phyloP scores from a whole-genome alignment of 2,797 vertebrate genomes.

The Limnodromus scolopaceus region DNA sequence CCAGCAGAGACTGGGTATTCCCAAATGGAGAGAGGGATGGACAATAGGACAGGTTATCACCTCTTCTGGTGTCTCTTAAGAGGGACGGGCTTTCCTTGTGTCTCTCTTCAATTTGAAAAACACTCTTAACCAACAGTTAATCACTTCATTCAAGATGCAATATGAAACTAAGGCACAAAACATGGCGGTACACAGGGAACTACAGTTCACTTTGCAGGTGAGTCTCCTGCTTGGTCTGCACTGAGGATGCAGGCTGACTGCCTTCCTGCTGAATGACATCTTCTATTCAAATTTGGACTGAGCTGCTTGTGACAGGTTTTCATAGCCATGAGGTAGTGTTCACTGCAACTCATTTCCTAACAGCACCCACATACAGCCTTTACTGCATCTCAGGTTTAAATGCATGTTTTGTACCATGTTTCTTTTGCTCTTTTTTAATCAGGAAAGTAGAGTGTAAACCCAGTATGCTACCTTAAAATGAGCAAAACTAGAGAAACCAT shows the following conservation, averaged over 20 bases:
- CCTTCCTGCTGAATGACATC: fast-evolving
- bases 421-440: not conserved
- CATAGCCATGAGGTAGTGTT: not conserved
- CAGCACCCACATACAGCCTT: not conserved
- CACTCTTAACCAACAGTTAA: not conserved
- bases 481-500: not conserved
- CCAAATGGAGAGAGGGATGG: not conserved
- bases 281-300: not conserved
- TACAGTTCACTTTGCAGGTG: fast-evolving
- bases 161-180: not conserved
- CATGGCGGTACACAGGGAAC: not conserved
- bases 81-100: not conserved
- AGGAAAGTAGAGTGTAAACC: not conserved
- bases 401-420: not conserved
- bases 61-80: not conserved
- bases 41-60: not conserved
- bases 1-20: not conserved
- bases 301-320: not conserved
- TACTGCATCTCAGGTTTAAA: not conserved
- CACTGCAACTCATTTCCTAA: no score
- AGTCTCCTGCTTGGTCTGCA: not conserved
- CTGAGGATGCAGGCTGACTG: not conserved
- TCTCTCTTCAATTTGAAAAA: not conserved
- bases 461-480: not conserved
- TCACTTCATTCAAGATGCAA: not conserved